Percentiles rank a stretch among this genome's conserved stretches.
Conservation (phyloP, 2,113 vertebrate species). For the Gallinago undulata region DNA sequence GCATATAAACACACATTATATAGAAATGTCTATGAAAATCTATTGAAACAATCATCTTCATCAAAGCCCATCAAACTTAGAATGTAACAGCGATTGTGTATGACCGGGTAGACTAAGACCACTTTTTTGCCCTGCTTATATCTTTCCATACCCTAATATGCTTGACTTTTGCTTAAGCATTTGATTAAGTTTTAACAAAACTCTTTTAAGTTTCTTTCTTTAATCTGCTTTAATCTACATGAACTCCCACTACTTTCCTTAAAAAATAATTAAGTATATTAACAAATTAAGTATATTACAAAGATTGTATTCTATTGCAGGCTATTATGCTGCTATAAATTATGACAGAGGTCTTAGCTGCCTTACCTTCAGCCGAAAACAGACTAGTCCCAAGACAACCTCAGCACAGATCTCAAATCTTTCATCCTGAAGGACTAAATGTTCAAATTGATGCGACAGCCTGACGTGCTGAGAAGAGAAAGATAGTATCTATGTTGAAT, state of each 20-base stretch:
- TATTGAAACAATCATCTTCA: not conserved
- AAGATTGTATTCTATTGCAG: not conserved
- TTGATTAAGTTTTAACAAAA: not conserved
- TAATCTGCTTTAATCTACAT: not conserved
- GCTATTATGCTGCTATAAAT: not conserved
- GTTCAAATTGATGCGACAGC: slow-evolving; percentile 90
- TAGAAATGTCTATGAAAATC: not conserved
- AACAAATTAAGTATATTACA: not conserved
- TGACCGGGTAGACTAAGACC: not conserved
- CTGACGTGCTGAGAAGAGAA: slow-evolving; percentile 80
- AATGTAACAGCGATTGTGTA: not conserved
- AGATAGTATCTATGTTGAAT: not conserved
- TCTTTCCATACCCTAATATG: not conserved
- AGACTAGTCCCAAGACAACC: slow-evolving; percentile 91
- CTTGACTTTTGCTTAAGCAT: not conserved
- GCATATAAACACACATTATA: not conserved
- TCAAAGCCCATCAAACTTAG: not conserved
- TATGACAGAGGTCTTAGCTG: not conserved
- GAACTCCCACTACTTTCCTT: not conserved
- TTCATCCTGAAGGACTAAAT: slow-evolving; percentile 82
- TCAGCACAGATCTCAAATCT: slow-evolving; percentile 90
- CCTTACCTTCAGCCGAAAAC: slow-evolving; percentile 95
- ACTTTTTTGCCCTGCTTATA: not conserved
- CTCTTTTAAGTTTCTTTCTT: not conserved
- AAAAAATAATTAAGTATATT: not conserved